Conservation (phyloP, 2,113 vertebrate genomes). For the Cyanoramphus novaezelandiae region DNA sequence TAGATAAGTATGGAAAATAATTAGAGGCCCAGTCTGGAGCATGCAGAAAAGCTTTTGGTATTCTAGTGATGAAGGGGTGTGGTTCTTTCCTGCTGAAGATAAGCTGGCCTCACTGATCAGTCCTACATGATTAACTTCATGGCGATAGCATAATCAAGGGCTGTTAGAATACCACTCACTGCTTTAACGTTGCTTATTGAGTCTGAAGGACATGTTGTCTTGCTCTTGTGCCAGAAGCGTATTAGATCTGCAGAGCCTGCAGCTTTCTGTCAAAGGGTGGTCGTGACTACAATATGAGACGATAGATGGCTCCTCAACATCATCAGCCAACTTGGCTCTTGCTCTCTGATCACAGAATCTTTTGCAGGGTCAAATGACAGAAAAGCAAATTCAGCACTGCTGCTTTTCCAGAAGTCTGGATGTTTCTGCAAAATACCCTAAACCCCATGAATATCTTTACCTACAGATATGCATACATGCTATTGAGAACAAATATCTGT, state of each 20-base stretch:
- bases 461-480: neutral
- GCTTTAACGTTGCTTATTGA: neutral
- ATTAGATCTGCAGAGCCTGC: neutral
- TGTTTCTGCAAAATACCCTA: neutral
- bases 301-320: neutral
- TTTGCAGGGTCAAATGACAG: neutral
- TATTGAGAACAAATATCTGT: neutral
- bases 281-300: accelerated
- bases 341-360: neutral
- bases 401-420: neutral
- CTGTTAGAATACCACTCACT: neutral
- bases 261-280: neutral
- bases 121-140: neutral
- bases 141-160: neutral
- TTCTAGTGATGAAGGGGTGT: neutral
- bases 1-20: neutral
- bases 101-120: neutral
- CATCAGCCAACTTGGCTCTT: neutral
- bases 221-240: neutral
- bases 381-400: neutral
- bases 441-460: accelerated
- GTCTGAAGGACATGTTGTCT: neutral
- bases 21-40: neutral
- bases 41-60: neutral
- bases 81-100: neutral